Percentiles rank a stretch among this genome's conserved stretches.
These are phyloP conservation scores for Crenichthys baileyi DNA, from an alignment of 2,797 vertebrate species.

Conservation along the genomic window DNA sequence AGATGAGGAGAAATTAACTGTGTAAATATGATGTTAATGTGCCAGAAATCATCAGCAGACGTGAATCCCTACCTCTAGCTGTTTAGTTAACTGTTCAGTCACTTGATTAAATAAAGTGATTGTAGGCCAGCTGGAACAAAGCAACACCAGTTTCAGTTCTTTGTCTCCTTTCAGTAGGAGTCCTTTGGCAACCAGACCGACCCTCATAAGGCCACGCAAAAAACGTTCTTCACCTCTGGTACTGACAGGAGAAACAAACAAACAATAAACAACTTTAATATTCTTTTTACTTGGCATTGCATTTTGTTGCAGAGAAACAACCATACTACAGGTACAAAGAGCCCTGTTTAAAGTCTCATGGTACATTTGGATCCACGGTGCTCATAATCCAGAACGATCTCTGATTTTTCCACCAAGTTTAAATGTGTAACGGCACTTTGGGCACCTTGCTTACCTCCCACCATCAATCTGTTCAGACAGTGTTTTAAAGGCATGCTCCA, in stretches of 20 bases:
- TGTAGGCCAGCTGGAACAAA: slow-evolving; percentile 91
- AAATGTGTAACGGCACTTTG: background rate
- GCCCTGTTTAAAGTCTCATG: background rate
- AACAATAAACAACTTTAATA: background rate
- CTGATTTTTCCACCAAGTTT: background rate
- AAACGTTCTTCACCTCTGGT: slow-evolving; percentile 73
- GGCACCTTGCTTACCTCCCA: slow-evolving; percentile 69
- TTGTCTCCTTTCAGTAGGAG: slow-evolving; percentile 92
- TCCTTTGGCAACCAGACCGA: slow-evolving; percentile 94
- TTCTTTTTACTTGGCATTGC: background rate
- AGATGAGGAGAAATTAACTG: background rate
- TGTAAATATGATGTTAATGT: slow-evolving; percentile 1
- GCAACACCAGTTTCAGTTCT: slow-evolving; percentile 91
- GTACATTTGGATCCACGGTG: background rate
- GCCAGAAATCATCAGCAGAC: background rate
- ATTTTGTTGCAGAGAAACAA: background rate
- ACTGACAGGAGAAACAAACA: background rate
- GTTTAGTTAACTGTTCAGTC: slow-evolving; percentile 85
- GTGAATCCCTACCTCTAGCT: slow-evolving; percentile 73
- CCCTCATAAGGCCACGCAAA: slow-evolving; percentile 92
- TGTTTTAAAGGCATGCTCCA: slow-evolving; percentile 89
- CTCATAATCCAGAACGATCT: background rate
- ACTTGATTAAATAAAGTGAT: slow-evolving; percentile 86
- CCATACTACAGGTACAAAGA: background rate
- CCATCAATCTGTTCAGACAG: slow-evolving; percentile 90